These are phyloP conservation scores for Oegoconia quadripuncta DNA, from an alignment of 2,888 invertebrate species.

Conservation along the genomic window DNA sequence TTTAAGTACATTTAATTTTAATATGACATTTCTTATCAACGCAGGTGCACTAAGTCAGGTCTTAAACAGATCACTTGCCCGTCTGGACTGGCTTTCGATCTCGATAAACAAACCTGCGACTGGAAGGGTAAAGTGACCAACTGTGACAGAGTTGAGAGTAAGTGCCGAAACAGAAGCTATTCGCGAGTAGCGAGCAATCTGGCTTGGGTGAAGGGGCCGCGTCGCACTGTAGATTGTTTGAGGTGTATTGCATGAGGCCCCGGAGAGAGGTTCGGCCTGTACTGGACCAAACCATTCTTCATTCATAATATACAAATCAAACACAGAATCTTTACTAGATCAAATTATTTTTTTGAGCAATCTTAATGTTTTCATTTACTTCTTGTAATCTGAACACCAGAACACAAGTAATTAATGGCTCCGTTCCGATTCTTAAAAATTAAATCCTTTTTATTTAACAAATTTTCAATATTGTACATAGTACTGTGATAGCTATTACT, in stretches of 20 bases:
- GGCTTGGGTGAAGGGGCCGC: conserved; percentile 77
- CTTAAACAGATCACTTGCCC: conserved; percentile 98
- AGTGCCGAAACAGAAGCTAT: conserved; percentile 81
- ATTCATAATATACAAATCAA: conserved; percentile 27
- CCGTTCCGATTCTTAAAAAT: too few species aligned
- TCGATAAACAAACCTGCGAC: conserved; percentile 98
- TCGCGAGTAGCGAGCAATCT: conserved; percentile 71
- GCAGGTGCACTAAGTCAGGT: conserved; percentile 96
- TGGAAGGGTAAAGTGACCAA: conserved; percentile 98
- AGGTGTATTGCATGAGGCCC: conserved; percentile 73
- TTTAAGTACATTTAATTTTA: conserved; percentile 55
- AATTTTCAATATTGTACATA: too few species aligned
- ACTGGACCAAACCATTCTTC: conserved; percentile 43
- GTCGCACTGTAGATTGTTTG: conserved; percentile 66
- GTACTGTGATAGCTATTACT: too few species aligned
- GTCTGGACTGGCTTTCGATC: conserved; percentile 97
- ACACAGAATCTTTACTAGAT: not conserved
- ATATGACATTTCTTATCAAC: conserved; percentile 77
- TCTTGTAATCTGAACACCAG: too few species aligned
- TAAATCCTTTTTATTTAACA: too few species aligned
- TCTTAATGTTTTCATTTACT: not conserved
- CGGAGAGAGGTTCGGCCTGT: conserved; percentile 36
- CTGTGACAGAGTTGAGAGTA: conserved; percentile 98
- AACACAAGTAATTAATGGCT: too few species aligned
- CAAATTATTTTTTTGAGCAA: not conserved